phyloP scores from a whole-genome alignment of 2,113 vertebrate genomes.

The Chelonoidis abingdonii region DNA sequence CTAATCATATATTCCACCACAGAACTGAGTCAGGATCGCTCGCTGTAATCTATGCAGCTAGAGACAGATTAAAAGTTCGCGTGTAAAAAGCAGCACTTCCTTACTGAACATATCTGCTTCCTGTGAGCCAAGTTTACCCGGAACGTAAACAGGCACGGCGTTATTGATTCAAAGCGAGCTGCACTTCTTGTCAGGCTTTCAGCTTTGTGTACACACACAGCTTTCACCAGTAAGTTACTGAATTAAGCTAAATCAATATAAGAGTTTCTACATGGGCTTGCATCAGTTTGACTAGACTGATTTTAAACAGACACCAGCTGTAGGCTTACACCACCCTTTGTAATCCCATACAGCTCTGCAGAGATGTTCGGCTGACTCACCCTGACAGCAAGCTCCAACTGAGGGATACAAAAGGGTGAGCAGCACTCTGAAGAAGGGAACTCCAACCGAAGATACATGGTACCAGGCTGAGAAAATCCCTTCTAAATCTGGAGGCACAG shows the following conservation, averaged over 20 bases:
- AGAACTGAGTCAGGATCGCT: not conserved
- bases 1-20: accelerated
- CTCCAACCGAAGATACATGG: not conserved
- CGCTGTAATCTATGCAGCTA: not conserved
- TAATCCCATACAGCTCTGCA: conserved; percentile 58
- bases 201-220: accelerated
- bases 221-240: not conserved
- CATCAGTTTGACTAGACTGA: not conserved
- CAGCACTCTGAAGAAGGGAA: conserved; percentile 27
- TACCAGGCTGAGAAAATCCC: not conserved
- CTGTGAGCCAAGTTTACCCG: not conserved
- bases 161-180: accelerated
- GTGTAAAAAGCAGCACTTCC: not conserved
- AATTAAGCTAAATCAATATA: not conserved
- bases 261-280: accelerated
- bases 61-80: not conserved
- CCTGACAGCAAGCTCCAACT: not conserved
- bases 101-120: not conserved
- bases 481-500: not conserved
- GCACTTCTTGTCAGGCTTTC: not conserved
- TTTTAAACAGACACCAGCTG: conserved; percentile 19
- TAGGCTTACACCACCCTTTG: conserved; percentile 25
- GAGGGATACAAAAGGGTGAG: conserved; percentile 36
- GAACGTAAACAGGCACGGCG: not conserved
- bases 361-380: conserved; percentile 33